Evolutionary conservation across 2,113 vertebrate genomes (phyloP), one percentile per base, ranked within the genome.

Genomic region (Gavia stellata): DNA sequence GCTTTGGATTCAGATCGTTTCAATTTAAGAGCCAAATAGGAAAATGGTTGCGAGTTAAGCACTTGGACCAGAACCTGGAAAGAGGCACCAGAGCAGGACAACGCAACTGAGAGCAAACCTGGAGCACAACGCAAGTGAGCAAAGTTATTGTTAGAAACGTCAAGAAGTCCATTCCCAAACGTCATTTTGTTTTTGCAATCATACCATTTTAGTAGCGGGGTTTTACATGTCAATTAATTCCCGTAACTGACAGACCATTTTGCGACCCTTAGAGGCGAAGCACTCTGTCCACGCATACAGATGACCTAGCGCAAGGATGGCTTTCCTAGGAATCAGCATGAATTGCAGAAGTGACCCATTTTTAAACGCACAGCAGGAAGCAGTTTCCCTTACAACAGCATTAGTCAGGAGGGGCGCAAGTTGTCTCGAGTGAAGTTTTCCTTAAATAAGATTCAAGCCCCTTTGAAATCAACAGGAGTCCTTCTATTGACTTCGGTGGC

Each of bases 251-350:
- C n/a, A 49, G 62, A 5, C 2, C 1, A 17, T 0, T 44, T 53
- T 65, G 86, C 0, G 5, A 33, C 40, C 62, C 82, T 25, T 3
- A 3, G 40, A 55, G 58, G 12, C 1, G 40, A 56, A 58, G 67
- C 0, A 0, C 40, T 65, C 33, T 4, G 10, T 7, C 84, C 84
- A 18, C 2, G 0, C 0, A 0, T 1, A 4, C 2, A 1, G 58
- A 34, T 34, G 86, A n/a, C 71, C 28, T 7, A 18, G 81, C 0
- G 2, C 89, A 42, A 50, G 83, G 59, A 59, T 1, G 61, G 70
- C 56, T 75, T 18, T 33, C 80, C 40, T 9, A 9, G 47, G 65
- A 24, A 33, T 3, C 81, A 26, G 59, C 86, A 56, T 42, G 25
- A 7, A 40, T 38, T 66, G 36, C 44, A 3, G 10, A 14, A 17